Conservation (phyloP, 1,140 invertebrate genomes). For the Philaenus spumarius region DNA sequence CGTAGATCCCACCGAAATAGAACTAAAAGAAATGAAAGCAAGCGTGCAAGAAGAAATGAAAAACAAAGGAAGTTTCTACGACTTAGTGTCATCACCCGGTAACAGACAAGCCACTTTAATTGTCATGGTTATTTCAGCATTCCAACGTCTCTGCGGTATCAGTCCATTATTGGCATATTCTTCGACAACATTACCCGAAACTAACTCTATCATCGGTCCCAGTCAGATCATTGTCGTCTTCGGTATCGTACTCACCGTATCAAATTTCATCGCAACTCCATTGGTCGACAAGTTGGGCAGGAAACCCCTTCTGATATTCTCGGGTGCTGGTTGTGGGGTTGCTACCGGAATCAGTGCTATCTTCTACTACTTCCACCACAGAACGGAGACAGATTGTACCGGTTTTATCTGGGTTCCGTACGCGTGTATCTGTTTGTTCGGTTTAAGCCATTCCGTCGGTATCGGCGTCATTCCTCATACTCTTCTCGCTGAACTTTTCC, state of each 20-base stretch:
- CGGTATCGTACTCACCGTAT: conserved; percentile 32
- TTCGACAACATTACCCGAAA: conserved; percentile 32
- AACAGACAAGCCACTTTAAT: conserved; percentile 17
- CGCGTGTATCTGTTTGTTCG: conserved; percentile 22
- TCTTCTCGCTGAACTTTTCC: conserved; percentile 32
- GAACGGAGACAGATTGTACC: neutral
- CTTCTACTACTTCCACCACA: conserved; percentile 27
- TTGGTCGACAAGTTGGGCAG: conserved; percentile 44
- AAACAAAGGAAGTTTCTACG: conserved; percentile 13
- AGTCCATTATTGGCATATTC: conserved; percentile 24
- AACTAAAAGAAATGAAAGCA: conserved; percentile 18
- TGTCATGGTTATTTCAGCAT: conserved; percentile 10
- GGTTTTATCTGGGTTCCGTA: conserved; percentile 27
- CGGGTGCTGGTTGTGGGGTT: conserved; percentile 26
- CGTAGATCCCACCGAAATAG: neutral
- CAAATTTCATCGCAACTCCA: conserved; percentile 41
- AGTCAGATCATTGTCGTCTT: conserved; percentile 25
- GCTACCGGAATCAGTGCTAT: conserved; percentile 23
- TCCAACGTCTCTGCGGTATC: conserved; percentile 22
- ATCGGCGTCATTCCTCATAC: conserved; percentile 32
- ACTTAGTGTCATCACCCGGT: conserved; percentile 15
- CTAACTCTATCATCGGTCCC: conserved; percentile 12
- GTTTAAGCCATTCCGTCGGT: conserved; percentile 28
- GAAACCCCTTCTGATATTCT: conserved; percentile 47
- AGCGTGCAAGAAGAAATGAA: conserved; percentile 25